Conservation (phyloP, 2,888 invertebrate genomes). For the Ditula angustiorana region DNA sequence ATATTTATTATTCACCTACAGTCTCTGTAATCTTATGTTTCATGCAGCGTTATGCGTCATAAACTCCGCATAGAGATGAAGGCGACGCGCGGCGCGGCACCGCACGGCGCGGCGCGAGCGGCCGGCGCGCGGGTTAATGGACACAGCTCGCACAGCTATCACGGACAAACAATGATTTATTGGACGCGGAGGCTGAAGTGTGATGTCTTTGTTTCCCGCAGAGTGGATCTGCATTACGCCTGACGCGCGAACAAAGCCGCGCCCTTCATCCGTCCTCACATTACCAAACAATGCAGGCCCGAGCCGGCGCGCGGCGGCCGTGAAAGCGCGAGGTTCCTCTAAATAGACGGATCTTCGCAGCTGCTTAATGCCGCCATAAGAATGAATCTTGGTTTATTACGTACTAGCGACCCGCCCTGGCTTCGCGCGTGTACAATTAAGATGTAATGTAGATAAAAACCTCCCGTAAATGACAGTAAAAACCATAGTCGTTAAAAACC, state of each 20-base stretch:
- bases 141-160: not conserved
- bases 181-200: not conserved
- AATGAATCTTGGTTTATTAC: too few species aligned
- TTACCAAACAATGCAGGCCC: not conserved
- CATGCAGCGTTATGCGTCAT: conserved; percentile 34
- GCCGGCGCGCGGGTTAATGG: not conserved
- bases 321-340: not conserved
- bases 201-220: conserved; percentile 1
- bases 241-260: conserved; percentile 1
- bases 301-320: not conserved
- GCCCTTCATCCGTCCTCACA: not conserved
- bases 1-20: conserved; percentile 33
- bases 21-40: conserved; percentile 36
- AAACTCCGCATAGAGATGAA: conserved; percentile 24
- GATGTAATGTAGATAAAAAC: too few species aligned
- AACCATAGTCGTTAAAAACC: too few species aligned
- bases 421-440: too few species aligned
- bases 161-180: conserved; percentile 8
- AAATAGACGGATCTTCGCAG: too few species aligned
- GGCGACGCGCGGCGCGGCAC: not conserved
- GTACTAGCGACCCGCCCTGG: too few species aligned
- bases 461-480: too few species aligned
- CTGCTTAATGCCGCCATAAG: too few species aligned
- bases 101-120: not conserved
- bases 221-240: conserved; percentile 12